Evolutionary conservation across 2,113 vertebrate genomes (phyloP).

Genomic region (Nymphicus hollandicus): DNA sequence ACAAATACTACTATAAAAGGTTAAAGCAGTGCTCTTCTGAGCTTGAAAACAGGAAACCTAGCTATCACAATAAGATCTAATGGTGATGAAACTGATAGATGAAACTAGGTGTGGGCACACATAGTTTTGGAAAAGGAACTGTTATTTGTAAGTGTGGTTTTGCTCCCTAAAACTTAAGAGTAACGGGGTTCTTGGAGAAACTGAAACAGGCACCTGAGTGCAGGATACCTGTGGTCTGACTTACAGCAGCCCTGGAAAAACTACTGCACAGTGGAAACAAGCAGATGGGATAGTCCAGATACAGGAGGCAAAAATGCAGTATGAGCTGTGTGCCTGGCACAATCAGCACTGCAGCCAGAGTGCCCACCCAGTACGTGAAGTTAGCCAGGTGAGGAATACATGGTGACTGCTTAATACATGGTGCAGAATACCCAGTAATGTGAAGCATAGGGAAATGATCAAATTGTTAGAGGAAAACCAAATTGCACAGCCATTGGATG

Average conservation of each 20-base stretch:
- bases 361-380: neutral
- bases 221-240: neutral
- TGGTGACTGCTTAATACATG: neutral
- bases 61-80: constrained; percentile 4
- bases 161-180: neutral
- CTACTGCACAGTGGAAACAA: neutral
- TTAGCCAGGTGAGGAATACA: neutral
- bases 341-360: neutral
- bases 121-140: constrained; percentile 1
- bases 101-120: neutral
- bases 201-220: neutral
- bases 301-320: neutral
- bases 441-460: neutral
- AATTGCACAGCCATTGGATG: neutral
- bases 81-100: constrained; percentile 15
- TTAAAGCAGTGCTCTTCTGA: neutral
- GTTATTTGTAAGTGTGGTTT: neutral
- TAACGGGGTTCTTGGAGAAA: neutral
- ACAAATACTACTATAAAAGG: neutral
- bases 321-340: neutral
- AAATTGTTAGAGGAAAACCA: neutral
- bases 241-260: neutral
- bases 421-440: neutral
- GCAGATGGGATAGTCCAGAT: neutral
- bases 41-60: constrained; percentile 35